Conservation (phyloP, 2,113 vertebrate genomes). For the Catharus fuscescens region DNA sequence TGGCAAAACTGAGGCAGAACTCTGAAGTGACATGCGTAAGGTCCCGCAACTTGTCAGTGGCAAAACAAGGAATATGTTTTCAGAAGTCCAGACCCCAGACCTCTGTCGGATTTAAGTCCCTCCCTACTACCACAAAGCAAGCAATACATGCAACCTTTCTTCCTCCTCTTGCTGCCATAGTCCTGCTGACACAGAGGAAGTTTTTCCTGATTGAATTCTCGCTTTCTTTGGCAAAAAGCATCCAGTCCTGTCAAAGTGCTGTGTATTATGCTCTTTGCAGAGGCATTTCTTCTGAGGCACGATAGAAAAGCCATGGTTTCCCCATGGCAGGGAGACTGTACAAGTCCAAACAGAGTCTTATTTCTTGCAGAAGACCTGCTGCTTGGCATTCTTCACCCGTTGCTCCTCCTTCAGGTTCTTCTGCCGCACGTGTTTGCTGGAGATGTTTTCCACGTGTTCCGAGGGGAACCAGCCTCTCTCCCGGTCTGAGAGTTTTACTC, state of each 20-base stretch:
- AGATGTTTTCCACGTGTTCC: conserved; percentile 87
- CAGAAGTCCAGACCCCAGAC: not conserved
- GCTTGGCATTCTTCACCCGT: conserved; percentile 87
- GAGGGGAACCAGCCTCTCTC: conserved; percentile 90
- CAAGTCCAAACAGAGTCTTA: conserved; percentile 33
- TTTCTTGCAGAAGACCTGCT: conserved; percentile 73
- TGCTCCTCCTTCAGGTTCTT: conserved; percentile 91
- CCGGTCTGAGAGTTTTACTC: conserved; percentile 88
- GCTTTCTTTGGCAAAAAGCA: conserved; percentile 47
- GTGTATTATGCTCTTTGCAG: not conserved
- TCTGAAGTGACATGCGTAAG: conserved; percentile 7
- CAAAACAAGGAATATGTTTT: conserved; percentile 11
- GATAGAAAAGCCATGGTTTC: not conserved
- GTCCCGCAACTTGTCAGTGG: not conserved
- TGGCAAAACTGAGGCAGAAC: conserved; percentile 43
- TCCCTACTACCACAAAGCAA: conserved; percentile 42
- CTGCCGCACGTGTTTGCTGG: conserved; percentile 77
- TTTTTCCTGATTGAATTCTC: conserved; percentile 34
- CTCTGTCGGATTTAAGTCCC: not conserved
- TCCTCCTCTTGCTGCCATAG: not conserved
- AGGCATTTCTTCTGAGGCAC: conserved; percentile 33
- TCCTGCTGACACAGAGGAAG: conserved; percentile 9
- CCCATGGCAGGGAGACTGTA: not conserved
- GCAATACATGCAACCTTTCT: conserved; percentile 13
- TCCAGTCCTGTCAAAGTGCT: conserved; percentile 27